These are phyloP conservation scores for Sminthurinus signatus DNA, from an alignment of 1,140 invertebrate genomes.

Conservation along the genomic window DNA sequence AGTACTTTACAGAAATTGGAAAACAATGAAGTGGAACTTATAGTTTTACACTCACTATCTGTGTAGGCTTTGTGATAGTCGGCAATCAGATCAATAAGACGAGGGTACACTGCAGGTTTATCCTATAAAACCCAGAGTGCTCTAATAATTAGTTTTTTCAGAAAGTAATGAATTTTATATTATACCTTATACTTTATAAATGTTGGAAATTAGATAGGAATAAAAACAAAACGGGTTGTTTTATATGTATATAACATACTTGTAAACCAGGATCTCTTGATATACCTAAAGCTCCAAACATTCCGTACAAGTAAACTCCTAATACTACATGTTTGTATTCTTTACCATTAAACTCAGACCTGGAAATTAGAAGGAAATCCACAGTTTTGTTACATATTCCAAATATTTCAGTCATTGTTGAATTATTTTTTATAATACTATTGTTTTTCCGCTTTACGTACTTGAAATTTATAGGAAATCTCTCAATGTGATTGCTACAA, in stretches of 20 bases:
- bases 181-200: no score
- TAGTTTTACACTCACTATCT: constrained; percentile 21
- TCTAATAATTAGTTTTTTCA: no score
- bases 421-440: not conserved
- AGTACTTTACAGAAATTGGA: no score
- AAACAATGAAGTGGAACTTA: no score
- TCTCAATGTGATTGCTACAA: constrained; percentile 23
- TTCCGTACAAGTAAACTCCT: constrained; percentile 34
- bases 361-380: no score
- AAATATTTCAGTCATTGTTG: not conserved
- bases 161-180: no score
- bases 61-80: constrained; percentile 26
- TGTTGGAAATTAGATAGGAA: no score
- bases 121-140: no score
- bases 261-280: constrained; percentile 33
- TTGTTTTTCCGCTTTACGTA: no score
- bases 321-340: constrained; percentile 39
- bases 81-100: constrained; percentile 30
- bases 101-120: constrained; percentile 22
- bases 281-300: constrained; percentile 37
- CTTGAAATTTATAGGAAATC: constrained; percentile 40
- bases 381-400: not conserved
- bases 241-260: no score
- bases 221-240: no score
- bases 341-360: constrained; percentile 32